Conservation (phyloP, 2,113 vertebrate genomes). For the Ia io region DNA sequence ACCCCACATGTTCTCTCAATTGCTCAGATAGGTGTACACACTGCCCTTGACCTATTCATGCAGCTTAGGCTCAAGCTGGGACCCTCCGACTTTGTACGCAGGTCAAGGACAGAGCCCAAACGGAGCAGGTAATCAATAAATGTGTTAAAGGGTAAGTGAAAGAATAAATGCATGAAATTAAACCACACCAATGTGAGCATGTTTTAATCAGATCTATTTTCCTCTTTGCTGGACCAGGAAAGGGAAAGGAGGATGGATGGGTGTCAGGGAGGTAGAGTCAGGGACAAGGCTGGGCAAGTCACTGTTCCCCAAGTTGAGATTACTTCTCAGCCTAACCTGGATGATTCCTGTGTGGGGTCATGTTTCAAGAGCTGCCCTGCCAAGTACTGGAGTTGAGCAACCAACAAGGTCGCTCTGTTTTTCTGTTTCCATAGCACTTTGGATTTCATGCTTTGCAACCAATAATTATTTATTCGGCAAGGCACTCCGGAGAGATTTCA, state of each 20-base stretch:
- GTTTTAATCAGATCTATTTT: background rate
- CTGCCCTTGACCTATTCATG: background rate
- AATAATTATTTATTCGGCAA: slow-evolving; percentile 49
- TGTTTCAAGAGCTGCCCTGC: background rate
- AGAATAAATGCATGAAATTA: background rate
- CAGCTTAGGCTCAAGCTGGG: background rate
- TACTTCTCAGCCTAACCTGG: background rate
- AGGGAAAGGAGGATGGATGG: background rate
- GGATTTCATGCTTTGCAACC: slow-evolving; percentile 27
- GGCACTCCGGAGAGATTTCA: background rate
- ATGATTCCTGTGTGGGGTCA: background rate
- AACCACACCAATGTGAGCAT: background rate
- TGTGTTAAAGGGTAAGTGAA: background rate
- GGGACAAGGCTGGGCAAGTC: background rate
- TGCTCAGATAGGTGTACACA: background rate
- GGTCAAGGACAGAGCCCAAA: background rate
- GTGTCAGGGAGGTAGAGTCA: background rate
- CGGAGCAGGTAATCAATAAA: rapidly evolving
- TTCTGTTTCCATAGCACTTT: slow-evolving; percentile 44
- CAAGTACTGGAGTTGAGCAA: background rate
- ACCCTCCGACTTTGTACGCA: background rate
- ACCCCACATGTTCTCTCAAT: background rate
- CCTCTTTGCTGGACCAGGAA: background rate
- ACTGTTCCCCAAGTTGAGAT: background rate
- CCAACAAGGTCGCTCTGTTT: background rate